phyloP scores from a whole-genome alignment of 2,797 vertebrate species.

The Hippopotamyrus pictus region DNA sequence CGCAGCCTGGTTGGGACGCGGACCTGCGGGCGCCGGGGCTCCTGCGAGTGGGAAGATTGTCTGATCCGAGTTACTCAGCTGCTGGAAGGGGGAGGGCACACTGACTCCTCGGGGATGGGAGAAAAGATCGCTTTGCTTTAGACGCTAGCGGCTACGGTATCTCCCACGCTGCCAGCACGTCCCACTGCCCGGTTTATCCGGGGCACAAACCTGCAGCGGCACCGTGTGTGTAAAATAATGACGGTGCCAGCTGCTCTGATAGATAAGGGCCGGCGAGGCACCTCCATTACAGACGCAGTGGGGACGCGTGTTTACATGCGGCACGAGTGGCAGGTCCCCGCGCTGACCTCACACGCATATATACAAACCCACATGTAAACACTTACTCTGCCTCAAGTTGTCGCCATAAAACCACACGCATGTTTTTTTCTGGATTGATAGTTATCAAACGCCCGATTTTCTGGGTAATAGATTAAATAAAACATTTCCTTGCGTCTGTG shows the following conservation, averaged over 20 bases:
- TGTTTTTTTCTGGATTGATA: neutral
- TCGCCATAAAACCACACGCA: neutral
- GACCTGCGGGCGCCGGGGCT: conserved; percentile 37
- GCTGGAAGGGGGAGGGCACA: neutral
- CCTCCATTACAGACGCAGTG: neutral
- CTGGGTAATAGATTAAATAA: neutral
- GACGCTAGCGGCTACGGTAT: neutral
- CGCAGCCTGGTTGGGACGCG: neutral
- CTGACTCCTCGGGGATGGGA: neutral
- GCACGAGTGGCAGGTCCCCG: neutral
- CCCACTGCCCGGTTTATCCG: neutral
- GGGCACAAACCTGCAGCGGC: neutral
- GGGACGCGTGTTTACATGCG: neutral
- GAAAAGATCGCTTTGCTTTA: neutral
- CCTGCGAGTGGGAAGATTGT: conserved; percentile 29
- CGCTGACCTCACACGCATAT: neutral
- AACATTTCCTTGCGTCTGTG: neutral
- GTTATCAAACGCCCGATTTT: neutral
- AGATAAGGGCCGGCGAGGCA: conserved; percentile 15
- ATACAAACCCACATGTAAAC: neutral
- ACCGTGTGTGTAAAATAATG: neutral
- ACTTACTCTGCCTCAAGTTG: neutral
- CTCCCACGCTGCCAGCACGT: conserved; percentile 15
- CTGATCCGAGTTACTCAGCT: neutral
- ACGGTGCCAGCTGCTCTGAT: neutral